Conservation (phyloP, 2,888 invertebrate species). For the Drosophila phalerata region DNA sequence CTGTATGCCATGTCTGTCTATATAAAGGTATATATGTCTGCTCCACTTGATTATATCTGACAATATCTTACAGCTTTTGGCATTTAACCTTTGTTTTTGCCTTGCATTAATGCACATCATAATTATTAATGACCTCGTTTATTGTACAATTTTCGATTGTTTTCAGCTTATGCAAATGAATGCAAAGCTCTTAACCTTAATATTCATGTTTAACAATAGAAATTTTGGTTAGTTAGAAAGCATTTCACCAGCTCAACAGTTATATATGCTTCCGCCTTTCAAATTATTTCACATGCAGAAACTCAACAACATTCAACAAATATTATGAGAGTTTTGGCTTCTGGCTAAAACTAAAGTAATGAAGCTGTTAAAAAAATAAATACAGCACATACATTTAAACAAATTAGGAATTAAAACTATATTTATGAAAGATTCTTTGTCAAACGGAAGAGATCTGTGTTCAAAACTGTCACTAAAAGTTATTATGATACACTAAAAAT, state of each 20-base stretch:
- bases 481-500: too few relatives aligned
- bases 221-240: not conserved
- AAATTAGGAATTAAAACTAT: too few relatives aligned
- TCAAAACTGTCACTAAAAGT: too few relatives aligned
- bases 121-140: not conserved
- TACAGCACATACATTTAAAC: not conserved
- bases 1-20: not conserved
- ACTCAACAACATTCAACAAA: not conserved
- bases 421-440: too few relatives aligned
- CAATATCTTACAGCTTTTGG: slow-evolving; percentile 10
- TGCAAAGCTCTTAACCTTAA: not conserved
- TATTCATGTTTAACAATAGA: not conserved
- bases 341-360: not conserved
- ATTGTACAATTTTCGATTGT: not conserved
- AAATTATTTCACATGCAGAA: not conserved
- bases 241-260: not conserved
- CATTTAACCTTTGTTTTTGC: not conserved
- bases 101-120: not conserved
- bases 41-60: not conserved
- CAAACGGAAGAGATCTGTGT: too few relatives aligned
- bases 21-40: not conserved
- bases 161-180: not conserved
- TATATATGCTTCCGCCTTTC: not conserved
- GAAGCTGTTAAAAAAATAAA: not conserved
- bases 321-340: not conserved